A percentile compares a stretch with the other conserved stretches of the same genome.
Conservation (phyloP, 2,797 vertebrate genomes). For the Lithobates pipiens region DNA sequence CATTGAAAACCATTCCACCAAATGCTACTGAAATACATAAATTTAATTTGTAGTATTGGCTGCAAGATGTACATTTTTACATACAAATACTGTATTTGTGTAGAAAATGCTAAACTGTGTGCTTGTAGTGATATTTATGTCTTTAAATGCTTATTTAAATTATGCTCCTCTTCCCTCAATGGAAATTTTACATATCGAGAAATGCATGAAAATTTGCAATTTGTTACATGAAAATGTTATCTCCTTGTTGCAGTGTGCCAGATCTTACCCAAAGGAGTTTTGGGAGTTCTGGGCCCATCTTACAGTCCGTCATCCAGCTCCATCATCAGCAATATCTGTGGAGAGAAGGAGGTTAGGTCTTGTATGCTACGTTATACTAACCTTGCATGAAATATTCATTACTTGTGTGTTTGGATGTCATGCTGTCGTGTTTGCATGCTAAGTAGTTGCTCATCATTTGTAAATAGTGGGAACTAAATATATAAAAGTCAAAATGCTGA, state of each 20-base stretch:
- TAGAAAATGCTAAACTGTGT: background rate
- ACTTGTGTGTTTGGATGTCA: background rate
- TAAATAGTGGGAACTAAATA: constrained; percentile 5
- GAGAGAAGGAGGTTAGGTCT: constrained; percentile 95
- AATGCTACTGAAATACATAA: too few relatives aligned
- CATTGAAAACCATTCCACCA: too few relatives aligned
- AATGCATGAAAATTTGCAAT: background rate
- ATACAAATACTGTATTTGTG: too few relatives aligned
- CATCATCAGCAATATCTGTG: constrained; percentile 99
- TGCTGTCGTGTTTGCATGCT: background rate
- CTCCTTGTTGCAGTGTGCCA: constrained; percentile 89
- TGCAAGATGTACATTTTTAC: too few relatives aligned
- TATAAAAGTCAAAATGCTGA: background rate
- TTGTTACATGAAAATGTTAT: constrained; percentile 13
- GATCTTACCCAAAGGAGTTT: constrained; percentile 97
- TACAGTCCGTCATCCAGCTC: constrained; percentile 97
- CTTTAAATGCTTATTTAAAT: background rate
- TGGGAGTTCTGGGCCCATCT: constrained; percentile 94
- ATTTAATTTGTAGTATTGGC: too few relatives aligned
- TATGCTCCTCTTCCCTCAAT: background rate
- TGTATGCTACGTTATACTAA: background rate
- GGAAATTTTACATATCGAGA: background rate
- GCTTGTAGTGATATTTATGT: background rate
- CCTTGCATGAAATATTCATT: background rate
- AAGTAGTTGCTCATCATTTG: background rate